A percentile compares a stretch with the other conserved stretches of the same genome.
Conservation (phyloP, 2,888 invertebrate genomes). For the Lasioglossum calceatum region DNA sequence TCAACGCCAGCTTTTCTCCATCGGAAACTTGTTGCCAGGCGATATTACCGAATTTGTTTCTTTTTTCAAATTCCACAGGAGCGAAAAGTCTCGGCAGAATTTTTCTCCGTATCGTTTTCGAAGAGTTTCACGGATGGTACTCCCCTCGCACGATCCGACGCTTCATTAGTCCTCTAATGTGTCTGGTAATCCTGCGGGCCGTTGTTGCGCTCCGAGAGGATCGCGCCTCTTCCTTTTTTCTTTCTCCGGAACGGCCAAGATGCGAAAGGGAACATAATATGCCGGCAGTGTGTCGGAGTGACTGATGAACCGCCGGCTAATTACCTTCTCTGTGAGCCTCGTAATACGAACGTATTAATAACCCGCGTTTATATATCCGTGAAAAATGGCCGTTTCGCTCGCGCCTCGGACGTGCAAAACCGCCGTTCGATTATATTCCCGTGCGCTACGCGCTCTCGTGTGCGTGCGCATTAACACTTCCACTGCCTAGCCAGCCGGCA, state of each 20-base stretch:
- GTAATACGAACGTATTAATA: slow-evolving; percentile 82
- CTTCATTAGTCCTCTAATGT: slow-evolving; percentile 81
- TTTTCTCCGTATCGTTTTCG: slow-evolving; percentile 5
- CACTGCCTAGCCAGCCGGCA: background rate
- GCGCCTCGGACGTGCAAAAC: slow-evolving; percentile 44
- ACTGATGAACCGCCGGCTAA: slow-evolving; percentile 82
- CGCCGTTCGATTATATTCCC: slow-evolving; percentile 16
- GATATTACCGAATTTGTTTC: background rate
- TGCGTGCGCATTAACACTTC: slow-evolving; percentile 3
- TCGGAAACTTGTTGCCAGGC: background rate
- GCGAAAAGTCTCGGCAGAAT: background rate
- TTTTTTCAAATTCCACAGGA: background rate
- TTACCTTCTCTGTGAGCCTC: slow-evolving; percentile 81
- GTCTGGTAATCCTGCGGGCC: slow-evolving; percentile 74
- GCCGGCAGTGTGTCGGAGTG: slow-evolving; percentile 74
- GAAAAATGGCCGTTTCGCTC: slow-evolving; percentile 80
- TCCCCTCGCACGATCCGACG: slow-evolving; percentile 56
- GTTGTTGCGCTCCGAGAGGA: slow-evolving; percentile 63
- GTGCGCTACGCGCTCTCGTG: background rate
- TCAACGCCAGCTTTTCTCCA: background rate
- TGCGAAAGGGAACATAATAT: slow-evolving; percentile 49
- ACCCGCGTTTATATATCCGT: slow-evolving; percentile 80
- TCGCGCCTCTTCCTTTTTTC: slow-evolving; percentile 41
- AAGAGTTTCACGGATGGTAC: slow-evolving; percentile 24
- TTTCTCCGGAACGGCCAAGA: slow-evolving; percentile 46